Base-by-base conservation (phyloP, 2,888 invertebrate species). In the Thysanoteuthis rhombus region DNA sequence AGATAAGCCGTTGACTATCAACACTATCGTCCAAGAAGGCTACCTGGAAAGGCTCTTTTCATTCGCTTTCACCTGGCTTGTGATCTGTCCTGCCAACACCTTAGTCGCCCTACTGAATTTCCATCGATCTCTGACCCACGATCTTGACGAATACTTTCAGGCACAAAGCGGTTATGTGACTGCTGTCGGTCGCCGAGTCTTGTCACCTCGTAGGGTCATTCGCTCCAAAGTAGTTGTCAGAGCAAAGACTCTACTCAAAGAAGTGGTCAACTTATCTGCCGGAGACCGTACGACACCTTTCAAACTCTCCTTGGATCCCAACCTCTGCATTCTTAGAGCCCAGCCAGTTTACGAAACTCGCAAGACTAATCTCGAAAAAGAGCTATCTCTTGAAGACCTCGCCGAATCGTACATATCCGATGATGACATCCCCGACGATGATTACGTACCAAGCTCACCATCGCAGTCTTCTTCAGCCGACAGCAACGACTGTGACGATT, bases 1-100 rank as follows among this genome's bases (percentile, higher is more conserved):
- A 0, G 16, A 4, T 36, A 36, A n/a, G 2, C 36, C 0, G n/a
- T 12, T n/a, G n/a, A n/a, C n/a, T 12, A 16, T 36, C 2, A n/a
- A 16, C 10, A 10, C 16, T 1, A 16, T 4, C 75, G 75, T 36
- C 75, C 75, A n/a, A 75, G n/a, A n/a, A n/a, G 19, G n/a, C 22
- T n/a, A 10, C n/a, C 36, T 75, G 75, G 75, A 75, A 10, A 75
- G 4, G 4, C 75, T 75, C 75, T 75, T 75, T 12, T n/a, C n/a
- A 1, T 16, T 75, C 22, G 8, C n/a, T 19, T 75, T 75, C 19
- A 75, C 75, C n/a, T 75, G 75, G 75, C 16, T 75, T 75, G 75
- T 75, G 6, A n/a, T 75, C n/a, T 36, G 36, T 16, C 75, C 75
- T 10, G 75, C 36, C 0, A 75, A 75, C 12, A 12, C 75, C 3